Evolutionary conservation across 2,888 invertebrate species (phyloP), one percentile per base, ranked within the genome.

Genomic region (Ypsolopha scabrella): DNA sequence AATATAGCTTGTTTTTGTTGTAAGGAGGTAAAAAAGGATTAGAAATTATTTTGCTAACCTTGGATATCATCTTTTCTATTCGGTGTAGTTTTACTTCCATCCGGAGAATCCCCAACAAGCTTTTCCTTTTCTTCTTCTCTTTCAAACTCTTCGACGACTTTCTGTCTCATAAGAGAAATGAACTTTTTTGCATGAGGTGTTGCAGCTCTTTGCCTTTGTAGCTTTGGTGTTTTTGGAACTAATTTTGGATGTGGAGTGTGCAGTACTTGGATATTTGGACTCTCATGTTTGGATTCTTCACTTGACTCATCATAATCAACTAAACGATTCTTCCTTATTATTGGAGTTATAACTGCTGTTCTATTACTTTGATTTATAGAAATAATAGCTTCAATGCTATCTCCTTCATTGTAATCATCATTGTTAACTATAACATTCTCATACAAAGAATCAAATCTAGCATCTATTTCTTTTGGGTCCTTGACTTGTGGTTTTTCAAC

Each of bases 121-220:
- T 53, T 51, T 36, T 65, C 67, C 55, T 72, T 70, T 11, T 61
- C 64, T 55, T 61, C 65, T 55, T 78, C 77, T 51, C 64, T 11
- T 4, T 50, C 43, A 13, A 43, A 64, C 39, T 76, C 75, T 54
- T 80, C 79, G 0, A 75, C 55, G 0, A 58, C 68, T 39, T 73
- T 74, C 47, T 82, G 81, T 43, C 70, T 64, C 62, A 75, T 67
- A 41, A 82, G 53, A 38, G 52, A 58, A 2, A 76, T 53, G 2
- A 78, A 57, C 53, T 83, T 86, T 53, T 78, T 85, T 0, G 72
- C 68, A 53, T 85, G 83, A 7, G 85, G 85, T 33, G 85, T 86
- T 2, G 69, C 73, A 50, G 63, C 58, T 48, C 82, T 70, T 53
- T 70, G 68, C 38, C 57, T 72, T 45, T 77, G 79, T 0, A 62